Base-by-base conservation (phyloP, 1,140 invertebrate genomes). In the Achroia grisella region DNA sequence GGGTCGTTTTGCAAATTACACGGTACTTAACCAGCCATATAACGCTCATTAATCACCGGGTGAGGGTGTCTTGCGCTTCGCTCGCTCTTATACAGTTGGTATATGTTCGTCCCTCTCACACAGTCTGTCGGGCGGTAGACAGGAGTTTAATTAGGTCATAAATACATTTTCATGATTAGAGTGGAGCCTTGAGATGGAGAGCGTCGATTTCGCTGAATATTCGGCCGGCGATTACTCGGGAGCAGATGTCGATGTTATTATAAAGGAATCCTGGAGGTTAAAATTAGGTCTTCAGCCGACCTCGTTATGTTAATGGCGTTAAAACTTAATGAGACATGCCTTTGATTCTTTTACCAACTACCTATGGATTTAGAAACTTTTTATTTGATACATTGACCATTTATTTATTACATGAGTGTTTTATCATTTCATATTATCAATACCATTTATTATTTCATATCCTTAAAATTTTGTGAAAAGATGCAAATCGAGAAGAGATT, bases 1-100 rank as follows among this genome's bases (percentile, higher is more conserved):
- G 86, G 80, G 71, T 86, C 83, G 86, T 86, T 87, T 87, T 87
- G 86, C 86, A 87, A 86, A 87, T 87, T 87, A 87, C 86, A 87
- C 78, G 86, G 86, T 86, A 87, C 86, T 87, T 87, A 87, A 86
- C 82, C 83, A 83, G 75, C 82, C 86, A 87, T 87, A 86, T 86
- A 87, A 86, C 84, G 71, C 64, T 81, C 82, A 85, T 87, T 87
- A 87, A 87, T 87, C 86, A 87, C 71, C 41, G 53, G 62, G 50
- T 48, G 52, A 56, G 71, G 56, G 46, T 48, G 52, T 55, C 10
- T 12, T 43, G 36, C 37, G 42, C 75, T 74, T 58, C 72, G 41
- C 39, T 80, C 61, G 11, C 47, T 44, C 71, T 42, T 30, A 13
- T 8, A 13, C n/a, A 13, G 15, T 10, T 27, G 9, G 1, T 17